Percentiles rank a stretch among this genome's conserved stretches.
Conservation (phyloP, 2,113 vertebrate species). For the Mormyrus iriodes region DNA sequence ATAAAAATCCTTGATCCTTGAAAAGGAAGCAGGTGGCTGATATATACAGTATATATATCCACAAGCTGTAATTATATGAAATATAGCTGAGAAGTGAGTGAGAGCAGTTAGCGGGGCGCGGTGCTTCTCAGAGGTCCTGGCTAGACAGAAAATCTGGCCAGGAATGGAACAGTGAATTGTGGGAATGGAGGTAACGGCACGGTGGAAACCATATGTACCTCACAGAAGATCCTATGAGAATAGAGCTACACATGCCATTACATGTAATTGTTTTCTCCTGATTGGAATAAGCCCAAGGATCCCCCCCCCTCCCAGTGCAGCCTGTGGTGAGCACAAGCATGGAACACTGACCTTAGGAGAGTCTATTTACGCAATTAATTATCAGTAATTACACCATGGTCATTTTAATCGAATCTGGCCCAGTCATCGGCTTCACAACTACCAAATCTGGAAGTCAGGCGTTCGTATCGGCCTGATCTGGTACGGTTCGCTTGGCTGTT, state of each 20-base stretch:
- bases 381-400: not conserved
- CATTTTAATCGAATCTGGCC: not conserved
- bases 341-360: not conserved
- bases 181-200: not conserved
- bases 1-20: not conserved
- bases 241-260: not conserved
- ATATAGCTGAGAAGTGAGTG: not conserved
- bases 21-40: not conserved
- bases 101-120: not conserved
- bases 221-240: not conserved
- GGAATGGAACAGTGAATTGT: too few species aligned
- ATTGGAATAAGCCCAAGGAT: not conserved
- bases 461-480: not conserved
- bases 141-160: not conserved
- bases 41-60: not conserved
- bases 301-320: not conserved
- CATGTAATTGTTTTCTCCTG: not conserved
- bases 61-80: not conserved
- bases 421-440: not conserved
- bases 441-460: not conserved
- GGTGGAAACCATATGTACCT: conserved; percentile 17
- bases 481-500: not conserved
- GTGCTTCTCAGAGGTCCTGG: not conserved
- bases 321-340: not conserved
- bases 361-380: conserved; percentile 1